phyloP scores from a whole-genome alignment of 1,140 invertebrate genomes.

The Meloidogyne chitwoodi region DNA sequence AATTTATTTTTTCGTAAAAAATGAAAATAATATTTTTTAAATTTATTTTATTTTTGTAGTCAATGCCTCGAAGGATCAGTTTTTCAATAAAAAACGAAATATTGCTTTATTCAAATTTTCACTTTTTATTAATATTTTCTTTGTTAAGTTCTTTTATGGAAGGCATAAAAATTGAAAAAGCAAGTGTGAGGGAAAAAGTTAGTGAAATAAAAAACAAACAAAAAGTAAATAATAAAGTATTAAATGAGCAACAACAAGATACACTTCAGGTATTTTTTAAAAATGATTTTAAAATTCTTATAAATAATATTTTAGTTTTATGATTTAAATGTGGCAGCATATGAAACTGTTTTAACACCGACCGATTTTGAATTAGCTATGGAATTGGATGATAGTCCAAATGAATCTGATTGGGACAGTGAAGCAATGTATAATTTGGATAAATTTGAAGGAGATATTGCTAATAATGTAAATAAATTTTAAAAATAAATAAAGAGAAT shows the following conservation, averaged over 20 bases:
- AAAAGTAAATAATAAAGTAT: neutral
- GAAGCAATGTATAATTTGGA: conserved; percentile 58
- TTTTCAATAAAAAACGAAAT: neutral
- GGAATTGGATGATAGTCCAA: conserved; percentile 37
- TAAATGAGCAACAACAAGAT: neutral
- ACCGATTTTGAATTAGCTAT: conserved; percentile 47
- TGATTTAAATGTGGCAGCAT: conserved; percentile 46
- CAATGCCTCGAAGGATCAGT: neutral
- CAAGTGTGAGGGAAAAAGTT: neutral
- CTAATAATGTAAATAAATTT: conserved; percentile 51
- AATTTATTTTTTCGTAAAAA: neutral
- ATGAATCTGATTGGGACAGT: conserved; percentile 52
- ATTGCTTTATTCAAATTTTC: neutral
- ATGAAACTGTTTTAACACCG: conserved; percentile 58
- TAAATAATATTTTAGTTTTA: conserved; percentile 33
- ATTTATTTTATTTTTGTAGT: neutral
- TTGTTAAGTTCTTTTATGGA: neutral
- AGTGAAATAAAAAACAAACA: neutral
- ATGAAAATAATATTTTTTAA: neutral
- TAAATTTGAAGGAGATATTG: conserved; percentile 58
- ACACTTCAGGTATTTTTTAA: neutral
- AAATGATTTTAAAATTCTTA: neutral
- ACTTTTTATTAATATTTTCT: neutral
- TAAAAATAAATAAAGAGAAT: neutral
- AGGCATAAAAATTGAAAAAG: neutral